These are phyloP conservation scores for Papilio gigon DNA, from an alignment of 2,888 invertebrate genomes.

Conservation along the genomic window DNA sequence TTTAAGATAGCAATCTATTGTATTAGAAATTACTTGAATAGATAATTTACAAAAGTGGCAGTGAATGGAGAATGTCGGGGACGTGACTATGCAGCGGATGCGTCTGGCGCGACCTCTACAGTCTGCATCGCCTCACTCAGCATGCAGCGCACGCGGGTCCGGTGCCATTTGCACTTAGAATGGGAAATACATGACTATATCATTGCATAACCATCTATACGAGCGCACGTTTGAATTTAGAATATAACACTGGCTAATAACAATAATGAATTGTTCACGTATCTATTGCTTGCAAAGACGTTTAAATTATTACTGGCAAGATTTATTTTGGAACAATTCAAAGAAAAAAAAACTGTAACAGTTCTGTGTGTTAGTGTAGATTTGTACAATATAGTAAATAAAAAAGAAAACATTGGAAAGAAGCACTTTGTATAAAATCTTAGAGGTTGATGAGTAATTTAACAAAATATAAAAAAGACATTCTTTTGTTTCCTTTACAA, in stretches of 20 bases:
- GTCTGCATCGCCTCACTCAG: slow-evolving; percentile 14
- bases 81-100: slow-evolving; percentile 28
- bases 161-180: slow-evolving; percentile 22
- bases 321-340: too few species aligned
- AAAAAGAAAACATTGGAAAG: not conserved
- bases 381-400: not conserved
- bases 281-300: not conserved
- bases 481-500: not conserved
- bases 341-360: too few species aligned
- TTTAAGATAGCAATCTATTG: not conserved
- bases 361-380: not conserved
- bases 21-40: not conserved
- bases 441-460: not conserved
- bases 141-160: slow-evolving; percentile 23
- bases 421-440: not conserved
- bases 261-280: not conserved
- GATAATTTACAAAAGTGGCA: slow-evolving; percentile 8
- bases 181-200: slow-evolving; percentile 21
- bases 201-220: slow-evolving; percentile 10
- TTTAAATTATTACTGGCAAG: not conserved
- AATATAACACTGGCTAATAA: not conserved
- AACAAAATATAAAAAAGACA: not conserved
- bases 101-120: slow-evolving; percentile 20
- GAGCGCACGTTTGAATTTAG: slow-evolving; percentile 20
- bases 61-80: not conserved